A percentile compares a stretch with the other conserved stretches of the same genome.
phyloP scores from a whole-genome alignment of 2,113 vertebrate genomes.

The Taxidea taxus region DNA sequence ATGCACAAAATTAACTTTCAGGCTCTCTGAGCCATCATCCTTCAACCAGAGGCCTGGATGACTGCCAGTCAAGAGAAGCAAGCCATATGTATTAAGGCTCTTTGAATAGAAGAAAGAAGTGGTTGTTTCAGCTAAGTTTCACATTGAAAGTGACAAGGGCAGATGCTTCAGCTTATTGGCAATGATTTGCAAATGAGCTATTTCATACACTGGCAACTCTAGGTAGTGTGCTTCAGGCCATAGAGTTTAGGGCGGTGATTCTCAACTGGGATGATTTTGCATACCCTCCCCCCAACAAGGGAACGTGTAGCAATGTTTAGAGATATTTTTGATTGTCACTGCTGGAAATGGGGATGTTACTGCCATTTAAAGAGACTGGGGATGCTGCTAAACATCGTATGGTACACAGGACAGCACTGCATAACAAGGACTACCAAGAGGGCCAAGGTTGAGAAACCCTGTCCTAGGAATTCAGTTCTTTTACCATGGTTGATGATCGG shows the following conservation, averaged over 20 bases:
- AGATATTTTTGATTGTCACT: not conserved
- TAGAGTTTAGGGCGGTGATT: not conserved
- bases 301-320: not conserved
- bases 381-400: not conserved
- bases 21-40: not conserved
- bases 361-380: not conserved
- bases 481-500: not conserved
- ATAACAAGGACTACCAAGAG: not conserved
- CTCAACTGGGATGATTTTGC: not conserved
- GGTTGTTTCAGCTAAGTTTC: slow-evolving; percentile 10
- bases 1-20: slow-evolving; percentile 28
- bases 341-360: not conserved
- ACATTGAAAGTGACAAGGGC: slow-evolving; percentile 31
- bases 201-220: not conserved
- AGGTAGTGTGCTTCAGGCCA: not conserved
- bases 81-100: slow-evolving; percentile 13
- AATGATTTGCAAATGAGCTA: slow-evolving; percentile 18
- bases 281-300: not conserved
- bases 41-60: not conserved
- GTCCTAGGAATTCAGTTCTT: not conserved
- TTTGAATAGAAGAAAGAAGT: slow-evolving; percentile 43
- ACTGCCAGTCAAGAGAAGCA: not conserved
- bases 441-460: not conserved
- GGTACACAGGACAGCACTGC: not conserved
- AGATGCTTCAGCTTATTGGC: not conserved